Base-by-base conservation (phyloP, 1,140 invertebrate species). In the Ridgeia piscesae region DNA sequence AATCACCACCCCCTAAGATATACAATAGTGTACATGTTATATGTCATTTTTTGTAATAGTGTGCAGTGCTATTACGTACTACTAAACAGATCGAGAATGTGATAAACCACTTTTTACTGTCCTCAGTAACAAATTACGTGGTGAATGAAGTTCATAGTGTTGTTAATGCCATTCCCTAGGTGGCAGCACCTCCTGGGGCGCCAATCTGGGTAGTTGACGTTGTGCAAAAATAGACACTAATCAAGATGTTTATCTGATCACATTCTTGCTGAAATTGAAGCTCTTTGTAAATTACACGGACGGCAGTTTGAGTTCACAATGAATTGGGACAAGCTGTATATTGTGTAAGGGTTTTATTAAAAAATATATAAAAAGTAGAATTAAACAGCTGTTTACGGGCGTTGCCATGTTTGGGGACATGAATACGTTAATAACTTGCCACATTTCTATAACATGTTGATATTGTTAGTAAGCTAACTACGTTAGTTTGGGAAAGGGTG, bases 181-280 rank as follows among this genome's bases (percentile, higher is more conserved):
- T 17, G 58, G 58, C 58, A 77, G 58, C 58, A 77, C 17, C 58
- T 77, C 58, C 58, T 77, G 58, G 58, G 58, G 17, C 58, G 4
- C 17, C 27, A 27, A 21, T 77, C 58, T 31, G 14, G 11, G 58
- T 31, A 77, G 58, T 17, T 77, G 0, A 77, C 11, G 58, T 9
- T 77, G 58, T 17, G 17, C 11, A 0, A 77, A 21, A 31, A 77
- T 31, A 77, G 58, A 77, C 27, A 21, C 17, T 77, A 77, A 77
- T 77, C 58, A 77, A 77, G 58, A 77, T 17, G 27, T 21, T 77
- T 77, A 77, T 77, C 58, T 14, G 58, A 77, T 77, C 58, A 77
- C 58, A 77, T 77, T 77, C 58, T 77, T 77, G 58, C 58, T 77
- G 58, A 77, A 77, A 77, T 77, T 77, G 58, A 77, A 77, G 58